Percentiles rank a stretch among this genome's conserved stretches.
Conservation (phyloP, 1,140 invertebrate species). For the Euglossa dilemma region DNA sequence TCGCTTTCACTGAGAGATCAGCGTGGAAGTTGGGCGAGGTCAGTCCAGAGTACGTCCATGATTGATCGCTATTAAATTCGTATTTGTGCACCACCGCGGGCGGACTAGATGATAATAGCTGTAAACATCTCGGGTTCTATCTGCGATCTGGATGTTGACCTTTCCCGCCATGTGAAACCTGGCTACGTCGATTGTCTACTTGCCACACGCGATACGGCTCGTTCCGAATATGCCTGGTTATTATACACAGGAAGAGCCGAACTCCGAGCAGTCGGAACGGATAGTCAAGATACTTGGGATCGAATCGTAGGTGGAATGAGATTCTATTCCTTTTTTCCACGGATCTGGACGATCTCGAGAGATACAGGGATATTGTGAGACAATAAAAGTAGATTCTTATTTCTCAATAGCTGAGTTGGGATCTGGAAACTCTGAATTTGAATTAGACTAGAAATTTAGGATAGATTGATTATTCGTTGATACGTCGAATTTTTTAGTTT, state of each 20-base stretch:
- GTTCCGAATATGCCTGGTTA: neutral
- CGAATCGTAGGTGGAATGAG: too few relatives aligned
- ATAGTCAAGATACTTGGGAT: neutral
- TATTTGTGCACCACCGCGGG: constrained; percentile 5
- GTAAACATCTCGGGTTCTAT: constrained; percentile 10
- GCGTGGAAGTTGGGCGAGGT: constrained; percentile 4
- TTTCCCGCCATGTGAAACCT: constrained; percentile 10
- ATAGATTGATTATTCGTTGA: too few relatives aligned
- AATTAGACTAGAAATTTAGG: too few relatives aligned
- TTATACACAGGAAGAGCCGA: too few relatives aligned
- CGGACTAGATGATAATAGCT: constrained; percentile 16
- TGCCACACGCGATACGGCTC: neutral
- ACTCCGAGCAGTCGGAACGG: neutral
- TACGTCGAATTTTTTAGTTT: too few relatives aligned
- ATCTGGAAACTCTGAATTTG: too few relatives aligned
- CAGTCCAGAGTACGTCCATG: constrained; percentile 1
- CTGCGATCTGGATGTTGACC: constrained; percentile 16
- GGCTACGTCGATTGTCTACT: neutral
- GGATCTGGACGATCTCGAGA: too few relatives aligned
- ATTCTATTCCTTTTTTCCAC: too few relatives aligned
- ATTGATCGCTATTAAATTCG: constrained; percentile 18
- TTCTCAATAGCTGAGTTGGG: too few relatives aligned
- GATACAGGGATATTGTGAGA: too few relatives aligned
- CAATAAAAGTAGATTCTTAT: too few relatives aligned
- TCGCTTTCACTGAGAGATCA: constrained; percentile 16